Conservation (phyloP, 2,797 vertebrate species). For the Macroramphosus scolopax region DNA sequence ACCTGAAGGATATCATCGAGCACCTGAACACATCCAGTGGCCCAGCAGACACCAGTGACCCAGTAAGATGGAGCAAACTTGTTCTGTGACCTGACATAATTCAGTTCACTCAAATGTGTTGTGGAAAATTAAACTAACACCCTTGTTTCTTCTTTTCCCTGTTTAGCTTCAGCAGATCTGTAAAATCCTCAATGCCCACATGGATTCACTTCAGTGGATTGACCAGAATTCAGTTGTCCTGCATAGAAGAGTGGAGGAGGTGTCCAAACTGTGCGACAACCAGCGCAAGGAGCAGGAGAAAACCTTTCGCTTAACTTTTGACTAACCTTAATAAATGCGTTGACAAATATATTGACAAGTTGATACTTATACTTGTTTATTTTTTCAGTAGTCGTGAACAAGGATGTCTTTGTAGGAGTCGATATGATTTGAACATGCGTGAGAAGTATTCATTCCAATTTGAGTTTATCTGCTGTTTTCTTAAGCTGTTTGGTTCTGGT, state of each 20-base stretch:
- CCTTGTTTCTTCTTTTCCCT: background rate
- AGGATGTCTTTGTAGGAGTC: background rate
- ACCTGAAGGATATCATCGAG: slow-evolving; percentile 90
- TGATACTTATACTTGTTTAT: background rate
- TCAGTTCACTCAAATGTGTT: background rate
- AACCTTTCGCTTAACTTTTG: slow-evolving; percentile 86
- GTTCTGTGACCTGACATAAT: background rate
- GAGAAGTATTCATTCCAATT: slow-evolving; percentile 8
- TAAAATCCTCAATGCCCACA: slow-evolving; percentile 91
- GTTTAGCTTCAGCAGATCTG: slow-evolving; percentile 91
- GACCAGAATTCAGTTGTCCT: slow-evolving; percentile 91
- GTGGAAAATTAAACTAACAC: slow-evolving; percentile 8
- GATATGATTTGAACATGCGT: slow-evolving; percentile 2
- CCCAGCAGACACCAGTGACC: slow-evolving; percentile 83
- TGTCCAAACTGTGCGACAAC: slow-evolving; percentile 87
- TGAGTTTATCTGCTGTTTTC: background rate
- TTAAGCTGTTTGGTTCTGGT: background rate
- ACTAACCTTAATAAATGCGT: slow-evolving; percentile 62
- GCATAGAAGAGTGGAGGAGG: slow-evolving; percentile 94
- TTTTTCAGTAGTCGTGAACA: slow-evolving; percentile 2
- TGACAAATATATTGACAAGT: background rate
- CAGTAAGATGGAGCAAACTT: slow-evolving; percentile 62
- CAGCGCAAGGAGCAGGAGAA: slow-evolving; percentile 94
- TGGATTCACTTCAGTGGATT: slow-evolving; percentile 93
- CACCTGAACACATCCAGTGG: slow-evolving; percentile 86